phyloP scores from a whole-genome alignment of 2,888 invertebrate genomes.

The Caenorhabditis wallacei region DNA sequence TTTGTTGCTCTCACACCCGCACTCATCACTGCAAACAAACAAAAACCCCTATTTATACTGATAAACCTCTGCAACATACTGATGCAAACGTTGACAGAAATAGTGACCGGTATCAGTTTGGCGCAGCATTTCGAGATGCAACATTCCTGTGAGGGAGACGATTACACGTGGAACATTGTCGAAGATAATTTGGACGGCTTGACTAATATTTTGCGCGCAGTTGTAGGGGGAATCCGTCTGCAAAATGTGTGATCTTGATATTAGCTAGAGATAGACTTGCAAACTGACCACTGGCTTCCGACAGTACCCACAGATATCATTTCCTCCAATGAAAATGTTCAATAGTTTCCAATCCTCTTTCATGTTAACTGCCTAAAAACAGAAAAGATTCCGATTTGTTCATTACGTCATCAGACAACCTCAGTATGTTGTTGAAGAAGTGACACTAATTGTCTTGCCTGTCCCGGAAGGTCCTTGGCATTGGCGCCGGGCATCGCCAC shows the following conservation, averaged over 20 bases:
- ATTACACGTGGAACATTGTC: slow-evolving; percentile 74
- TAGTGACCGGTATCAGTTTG: slow-evolving; percentile 71
- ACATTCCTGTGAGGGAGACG: slow-evolving; percentile 72
- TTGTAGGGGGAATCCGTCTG: slow-evolving; percentile 66
- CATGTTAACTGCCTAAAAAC: slow-evolving; percentile 67
- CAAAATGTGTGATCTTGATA: slow-evolving; percentile 6
- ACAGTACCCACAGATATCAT: slow-evolving; percentile 78
- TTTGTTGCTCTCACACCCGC: slow-evolving; percentile 72
- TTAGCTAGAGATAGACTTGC: background rate
- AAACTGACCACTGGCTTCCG: slow-evolving; percentile 64
- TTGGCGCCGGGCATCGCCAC: slow-evolving; percentile 74
- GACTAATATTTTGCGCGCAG: slow-evolving; percentile 69
- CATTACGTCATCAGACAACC: slow-evolving; percentile 22
- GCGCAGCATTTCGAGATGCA: slow-evolving; percentile 73
- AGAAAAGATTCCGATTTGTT: background rate
- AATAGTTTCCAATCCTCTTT: slow-evolving; percentile 79
- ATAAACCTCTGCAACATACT: slow-evolving; percentile 57
- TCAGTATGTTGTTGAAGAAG: slow-evolving; percentile 69
- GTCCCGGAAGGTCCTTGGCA: slow-evolving; percentile 74
- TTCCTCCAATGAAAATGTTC: slow-evolving; percentile 80
- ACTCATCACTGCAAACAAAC: slow-evolving; percentile 70
- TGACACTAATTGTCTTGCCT: slow-evolving; percentile 72
- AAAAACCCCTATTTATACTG: slow-evolving; percentile 6
- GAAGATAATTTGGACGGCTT: slow-evolving; percentile 73
- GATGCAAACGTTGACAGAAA: slow-evolving; percentile 73